Percentiles rank a stretch among this genome's conserved stretches.
These are phyloP conservation scores for Argyresthia goedartella DNA, from an alignment of 2,888 invertebrate species.

Conservation along the genomic window DNA sequence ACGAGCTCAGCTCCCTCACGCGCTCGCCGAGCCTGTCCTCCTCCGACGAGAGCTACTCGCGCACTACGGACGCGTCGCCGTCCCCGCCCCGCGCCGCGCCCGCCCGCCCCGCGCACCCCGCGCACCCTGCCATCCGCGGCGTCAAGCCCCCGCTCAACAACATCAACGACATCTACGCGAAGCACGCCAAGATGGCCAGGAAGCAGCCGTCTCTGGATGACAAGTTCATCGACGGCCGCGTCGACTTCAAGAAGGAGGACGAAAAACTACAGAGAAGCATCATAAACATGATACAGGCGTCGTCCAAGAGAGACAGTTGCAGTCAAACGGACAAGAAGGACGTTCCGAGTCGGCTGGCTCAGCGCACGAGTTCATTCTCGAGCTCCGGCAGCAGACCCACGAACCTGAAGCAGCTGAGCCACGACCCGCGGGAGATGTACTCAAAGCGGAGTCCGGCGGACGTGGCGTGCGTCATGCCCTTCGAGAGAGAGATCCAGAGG, in stretches of 20 bases:
- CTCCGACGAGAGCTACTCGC: slow-evolving; percentile 87
- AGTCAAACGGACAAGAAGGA: slow-evolving; percentile 78
- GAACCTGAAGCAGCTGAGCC: slow-evolving; percentile 69
- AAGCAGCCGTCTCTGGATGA: slow-evolving; percentile 55
- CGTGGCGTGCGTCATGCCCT: slow-evolving; percentile 73
- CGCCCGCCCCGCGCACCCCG: slow-evolving; percentile 62
- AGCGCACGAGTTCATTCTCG: slow-evolving; percentile 64
- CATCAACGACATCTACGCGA: slow-evolving; percentile 50
- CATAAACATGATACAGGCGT: slow-evolving; percentile 64
- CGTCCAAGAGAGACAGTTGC: slow-evolving; percentile 73
- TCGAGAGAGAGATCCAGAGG: slow-evolving; percentile 85
- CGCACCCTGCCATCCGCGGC: slow-evolving; percentile 73
- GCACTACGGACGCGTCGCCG: slow-evolving; percentile 80
- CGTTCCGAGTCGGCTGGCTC: slow-evolving; percentile 48
- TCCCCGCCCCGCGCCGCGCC: slow-evolving; percentile 71
- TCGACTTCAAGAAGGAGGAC: slow-evolving; percentile 56
- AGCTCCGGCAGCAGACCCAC: too few relatives aligned
- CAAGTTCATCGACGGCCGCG: slow-evolving; percentile 44
- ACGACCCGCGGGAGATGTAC: slow-evolving; percentile 58
- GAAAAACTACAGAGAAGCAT: slow-evolving; percentile 62
- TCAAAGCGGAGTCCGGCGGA: slow-evolving; percentile 56
- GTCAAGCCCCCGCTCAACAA: slow-evolving; percentile 45
- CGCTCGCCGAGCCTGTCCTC: slow-evolving; percentile 87
- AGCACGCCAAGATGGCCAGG: slow-evolving; percentile 43
- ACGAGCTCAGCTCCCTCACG: slow-evolving; percentile 85